Evolutionary conservation across 2,888 invertebrate species (phyloP).

Genomic region (Scaptomyza parva): DNA sequence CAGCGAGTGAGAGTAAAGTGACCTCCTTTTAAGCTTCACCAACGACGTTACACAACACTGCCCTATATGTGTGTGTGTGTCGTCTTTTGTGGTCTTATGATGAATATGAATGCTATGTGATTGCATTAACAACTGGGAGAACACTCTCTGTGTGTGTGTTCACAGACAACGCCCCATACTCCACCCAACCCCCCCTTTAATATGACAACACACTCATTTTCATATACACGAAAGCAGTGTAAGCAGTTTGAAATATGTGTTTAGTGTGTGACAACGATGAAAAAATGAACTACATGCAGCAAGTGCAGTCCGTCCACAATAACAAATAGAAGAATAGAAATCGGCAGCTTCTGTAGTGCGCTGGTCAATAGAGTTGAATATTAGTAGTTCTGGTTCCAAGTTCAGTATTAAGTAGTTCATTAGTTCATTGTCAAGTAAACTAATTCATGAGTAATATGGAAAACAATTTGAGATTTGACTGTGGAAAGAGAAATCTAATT

Average conservation of each 20-base stretch:
- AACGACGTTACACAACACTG: slow-evolving; percentile 5
- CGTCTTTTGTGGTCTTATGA: slow-evolving; percentile 76
- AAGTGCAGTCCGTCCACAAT: slow-evolving; percentile 40
- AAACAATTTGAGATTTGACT: too few relatives aligned
- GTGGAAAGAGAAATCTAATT: slow-evolving; percentile 38
- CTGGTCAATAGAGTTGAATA: slow-evolving; percentile 10
- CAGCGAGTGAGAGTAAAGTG: slow-evolving; percentile 12
- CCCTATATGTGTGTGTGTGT: slow-evolving; percentile 52
- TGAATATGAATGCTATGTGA: slow-evolving; percentile 81
- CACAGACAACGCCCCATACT: slow-evolving; percentile 6
- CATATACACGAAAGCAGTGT: slow-evolving; percentile 5
- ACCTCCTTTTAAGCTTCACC: slow-evolving; percentile 14
- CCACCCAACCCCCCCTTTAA: slow-evolving; percentile 8
- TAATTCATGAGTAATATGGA: too few relatives aligned
- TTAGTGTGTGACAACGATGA: slow-evolving; percentile 70
- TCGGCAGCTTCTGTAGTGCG: slow-evolving; percentile 40
- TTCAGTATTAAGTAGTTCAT: neutral
- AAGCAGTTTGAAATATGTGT: slow-evolving; percentile 76
- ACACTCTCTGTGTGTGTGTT: too few relatives aligned
- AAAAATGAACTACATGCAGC: slow-evolving; percentile 16
- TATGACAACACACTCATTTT: slow-evolving; percentile 58
- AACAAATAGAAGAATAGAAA: neutral
- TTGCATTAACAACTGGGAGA: slow-evolving; percentile 76
- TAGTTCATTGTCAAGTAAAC: neutral
- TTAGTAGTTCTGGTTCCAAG: neutral